Percentiles rank a stretch among this genome's conserved stretches.
phyloP scores from a whole-genome alignment of 2,113 vertebrate species.

The Elephas maximus region DNA sequence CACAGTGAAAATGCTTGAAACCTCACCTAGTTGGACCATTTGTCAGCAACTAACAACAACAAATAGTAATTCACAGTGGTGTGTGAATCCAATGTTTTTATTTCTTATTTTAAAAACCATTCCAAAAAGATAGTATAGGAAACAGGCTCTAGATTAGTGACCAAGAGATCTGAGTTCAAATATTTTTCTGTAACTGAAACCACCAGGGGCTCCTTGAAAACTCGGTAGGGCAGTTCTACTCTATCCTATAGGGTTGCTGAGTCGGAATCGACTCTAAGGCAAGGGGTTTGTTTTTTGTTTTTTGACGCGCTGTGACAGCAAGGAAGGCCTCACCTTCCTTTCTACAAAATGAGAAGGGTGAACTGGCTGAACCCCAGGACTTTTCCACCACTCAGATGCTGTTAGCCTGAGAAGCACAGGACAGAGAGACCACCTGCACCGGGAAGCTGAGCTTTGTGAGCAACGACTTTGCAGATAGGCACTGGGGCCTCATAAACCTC shows the following conservation, averaged over 20 bases:
- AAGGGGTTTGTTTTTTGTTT: too few species aligned
- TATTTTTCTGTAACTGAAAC: not conserved
- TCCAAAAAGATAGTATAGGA: not conserved
- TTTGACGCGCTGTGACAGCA: not conserved
- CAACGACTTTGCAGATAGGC: conserved; percentile 51
- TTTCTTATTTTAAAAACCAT: not conserved
- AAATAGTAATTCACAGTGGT: not conserved
- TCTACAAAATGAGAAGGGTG: not conserved
- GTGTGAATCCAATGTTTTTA: not conserved
- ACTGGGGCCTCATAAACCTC: conserved; percentile 67
- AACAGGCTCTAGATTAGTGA: not conserved
- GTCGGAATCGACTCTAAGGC: too few species aligned
- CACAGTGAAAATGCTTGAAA: not conserved
- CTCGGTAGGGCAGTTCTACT: too few species aligned
- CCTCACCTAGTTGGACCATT: not conserved
- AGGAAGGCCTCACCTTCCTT: not conserved
- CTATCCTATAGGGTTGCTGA: too few species aligned
- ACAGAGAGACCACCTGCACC: not conserved
- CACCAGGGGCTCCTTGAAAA: too few species aligned
- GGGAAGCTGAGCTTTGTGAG: conserved; percentile 69
- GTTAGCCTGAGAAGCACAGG: not conserved
- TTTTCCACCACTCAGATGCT: not conserved
- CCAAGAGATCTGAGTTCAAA: not conserved
- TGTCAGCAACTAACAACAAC: not conserved
- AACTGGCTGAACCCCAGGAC: not conserved